Evolutionary conservation across 2,888 invertebrate genomes (phyloP).

Genomic region (Apamea anceps): DNA sequence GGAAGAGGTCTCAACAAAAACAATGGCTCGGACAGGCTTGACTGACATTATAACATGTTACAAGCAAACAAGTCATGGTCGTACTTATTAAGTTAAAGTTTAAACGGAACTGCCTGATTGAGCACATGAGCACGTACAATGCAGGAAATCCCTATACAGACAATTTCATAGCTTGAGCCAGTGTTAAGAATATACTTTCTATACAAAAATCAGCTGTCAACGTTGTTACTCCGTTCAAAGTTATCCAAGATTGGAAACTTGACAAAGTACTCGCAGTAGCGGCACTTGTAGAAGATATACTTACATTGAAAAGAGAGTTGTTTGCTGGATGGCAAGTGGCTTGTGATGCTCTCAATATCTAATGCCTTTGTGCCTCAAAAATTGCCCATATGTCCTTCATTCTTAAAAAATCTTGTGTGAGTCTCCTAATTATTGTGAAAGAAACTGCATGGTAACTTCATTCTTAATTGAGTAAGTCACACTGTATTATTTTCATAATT

Average conservation of each 20-base stretch:
- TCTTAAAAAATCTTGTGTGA: neutral
- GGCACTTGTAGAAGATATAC: neutral
- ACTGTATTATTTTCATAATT: constrained; percentile 1
- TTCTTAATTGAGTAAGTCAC: constrained; percentile 1
- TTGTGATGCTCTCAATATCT: neutral
- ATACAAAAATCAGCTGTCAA: neutral
- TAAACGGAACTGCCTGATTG: constrained; percentile 37
- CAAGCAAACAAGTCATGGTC: constrained; percentile 39
- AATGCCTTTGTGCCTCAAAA: too few species aligned
- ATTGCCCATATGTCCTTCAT: neutral
- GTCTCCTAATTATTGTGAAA: constrained; percentile 8
- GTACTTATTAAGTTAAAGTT: constrained; percentile 38
- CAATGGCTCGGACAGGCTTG: constrained; percentile 11
- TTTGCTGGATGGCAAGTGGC: neutral
- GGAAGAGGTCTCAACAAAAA: constrained; percentile 31
- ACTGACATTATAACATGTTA: constrained; percentile 25
- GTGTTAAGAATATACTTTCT: too few species aligned
- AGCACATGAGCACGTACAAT: constrained; percentile 4
- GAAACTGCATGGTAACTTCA: constrained; percentile 1
- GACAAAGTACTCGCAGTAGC: neutral
- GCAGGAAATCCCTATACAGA: constrained; percentile 30
- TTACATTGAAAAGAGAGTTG: neutral
- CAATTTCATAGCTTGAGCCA: neutral
- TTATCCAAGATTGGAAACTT: neutral
- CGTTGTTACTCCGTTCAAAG: neutral